Percentiles rank a stretch among this genome's conserved stretches.
Evolutionary conservation across 2,797 vertebrate species (phyloP).

Genomic region (Malacoraja senta): DNA sequence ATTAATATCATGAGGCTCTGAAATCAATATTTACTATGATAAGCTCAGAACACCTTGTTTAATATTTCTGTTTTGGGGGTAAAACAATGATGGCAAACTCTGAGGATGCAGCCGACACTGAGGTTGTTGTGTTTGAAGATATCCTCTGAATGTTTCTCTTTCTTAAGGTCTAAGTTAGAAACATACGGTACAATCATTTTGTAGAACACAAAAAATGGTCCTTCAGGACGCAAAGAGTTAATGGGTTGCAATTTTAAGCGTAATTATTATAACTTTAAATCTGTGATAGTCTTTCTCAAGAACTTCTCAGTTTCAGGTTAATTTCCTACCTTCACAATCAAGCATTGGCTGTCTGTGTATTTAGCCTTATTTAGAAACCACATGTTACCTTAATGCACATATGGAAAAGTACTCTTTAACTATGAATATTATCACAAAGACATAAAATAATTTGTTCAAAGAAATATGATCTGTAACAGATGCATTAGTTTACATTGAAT

Average conservation of each 20-base stretch:
- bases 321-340: conserved; percentile 13
- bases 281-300: neutral
- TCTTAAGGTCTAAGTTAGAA: neutral
- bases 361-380: conserved; percentile 34
- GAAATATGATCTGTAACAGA: conserved; percentile 35
- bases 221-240: neutral
- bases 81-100: neutral
- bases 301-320: conserved; percentile 5
- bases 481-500: conserved; percentile 30
- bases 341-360: neutral
- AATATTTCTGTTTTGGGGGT: neutral
- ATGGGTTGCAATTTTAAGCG: neutral
- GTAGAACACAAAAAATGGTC: neutral
- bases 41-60: neutral
- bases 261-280: conserved; percentile 20
- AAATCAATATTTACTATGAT: neutral
- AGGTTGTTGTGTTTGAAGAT: neutral
- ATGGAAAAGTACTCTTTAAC: conserved; percentile 30
- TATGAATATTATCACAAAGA: conserved; percentile 27
- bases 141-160: neutral
- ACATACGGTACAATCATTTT: neutral
- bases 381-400: conserved; percentile 34
- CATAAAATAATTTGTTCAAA: conserved; percentile 36
- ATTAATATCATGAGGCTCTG: neutral
- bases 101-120: neutral